Evolutionary conservation across 2,797 vertebrate species (phyloP).

Genomic region (Erpetoichthys calabaricus): DNA sequence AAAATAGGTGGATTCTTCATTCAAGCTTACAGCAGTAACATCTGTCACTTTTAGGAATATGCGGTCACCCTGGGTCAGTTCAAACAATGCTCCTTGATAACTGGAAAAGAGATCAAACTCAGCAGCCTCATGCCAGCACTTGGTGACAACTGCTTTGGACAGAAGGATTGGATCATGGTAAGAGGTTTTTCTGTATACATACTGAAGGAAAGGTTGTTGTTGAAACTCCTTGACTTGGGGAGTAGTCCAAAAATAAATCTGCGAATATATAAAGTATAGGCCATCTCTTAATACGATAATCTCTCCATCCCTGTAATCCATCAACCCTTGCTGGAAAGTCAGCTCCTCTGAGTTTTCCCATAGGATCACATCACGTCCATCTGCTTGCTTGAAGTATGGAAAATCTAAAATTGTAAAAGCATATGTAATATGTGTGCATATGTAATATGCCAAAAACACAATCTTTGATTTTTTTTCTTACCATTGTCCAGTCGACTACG

Average conservation of each 20-base stretch:
- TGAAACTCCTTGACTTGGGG: background rate
- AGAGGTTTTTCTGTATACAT: conserved; percentile 20
- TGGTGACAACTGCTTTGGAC: conserved; percentile 11
- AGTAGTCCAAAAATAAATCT: conserved; percentile 21
- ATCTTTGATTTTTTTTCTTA: background rate
- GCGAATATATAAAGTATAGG: conserved; percentile 29
- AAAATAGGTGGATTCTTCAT: conserved; percentile 24
- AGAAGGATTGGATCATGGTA: conserved; percentile 13
- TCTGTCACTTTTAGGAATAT: conserved; percentile 18
- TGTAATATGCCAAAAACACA: background rate
- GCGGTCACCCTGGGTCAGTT: conserved; percentile 17
- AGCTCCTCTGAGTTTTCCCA: conserved; percentile 24
- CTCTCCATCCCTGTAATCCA: conserved; percentile 21
- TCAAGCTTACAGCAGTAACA: conserved; percentile 15
- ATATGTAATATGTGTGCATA: background rate
- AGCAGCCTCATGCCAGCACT: conserved; percentile 1
- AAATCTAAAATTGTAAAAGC: too few species aligned
- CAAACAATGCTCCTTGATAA: conserved; percentile 27
- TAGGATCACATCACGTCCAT: conserved; percentile 13
- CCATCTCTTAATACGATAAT: conserved; percentile 21
- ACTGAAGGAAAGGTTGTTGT: conserved; percentile 14
- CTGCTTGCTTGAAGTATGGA: too few species aligned
- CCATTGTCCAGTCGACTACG: conserved; percentile 12
- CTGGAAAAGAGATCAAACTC: conserved; percentile 17
- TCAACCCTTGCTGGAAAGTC: conserved; percentile 21